Evolutionary conservation across 2,797 vertebrate genomes (phyloP), one percentile per base, ranked within the genome.

Genomic region (Gambelia wislizenii): DNA sequence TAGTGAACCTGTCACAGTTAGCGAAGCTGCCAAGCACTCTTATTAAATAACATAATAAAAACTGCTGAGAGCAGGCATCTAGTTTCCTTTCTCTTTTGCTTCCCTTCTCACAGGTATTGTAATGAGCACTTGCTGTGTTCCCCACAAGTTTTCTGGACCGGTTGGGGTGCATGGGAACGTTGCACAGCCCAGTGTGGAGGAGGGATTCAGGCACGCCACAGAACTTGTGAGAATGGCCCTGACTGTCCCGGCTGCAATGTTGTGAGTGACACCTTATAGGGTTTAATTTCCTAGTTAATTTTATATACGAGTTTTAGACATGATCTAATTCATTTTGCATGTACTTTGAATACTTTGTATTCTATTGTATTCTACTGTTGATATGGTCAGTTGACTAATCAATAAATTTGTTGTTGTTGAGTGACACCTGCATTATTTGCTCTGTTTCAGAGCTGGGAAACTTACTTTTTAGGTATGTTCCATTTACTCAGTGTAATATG

Each of bases 121-220:
- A 99, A 99, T 20, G 99, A 99, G 93, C 98, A 99, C 91, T 96
- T 99, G 93, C 97, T 98, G 89, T 99, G 99, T 93, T 98, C 98
- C 0, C 98, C 98, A 0, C 98, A 99, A 0, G 91, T 99, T 89
- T 99, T 99, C 95, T 99, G 99, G 99, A 99, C 98, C 1, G 97
- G 98, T 89, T 99, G 99, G 99, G 98, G 98, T 22, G 97, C 98
- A 0, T 99, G 99, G 99, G 99, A 99, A 89, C 98, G 98, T 75
- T 99, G 99, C 96, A 99, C 97, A 0, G 98, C 98, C 80, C 98
- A 98, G 20, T 99, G 99, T 0, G 99, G 99, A 5, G 99, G 99
- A 1, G 99, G 99, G 90, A 97, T 99, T 95, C 99, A 99, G 94
- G 98, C 98, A 0, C 98, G 99, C 2, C 98, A 97, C 25, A 97